Base-by-base conservation (phyloP, 2,797 vertebrate species). In the Malacoctenus gilli region DNA sequence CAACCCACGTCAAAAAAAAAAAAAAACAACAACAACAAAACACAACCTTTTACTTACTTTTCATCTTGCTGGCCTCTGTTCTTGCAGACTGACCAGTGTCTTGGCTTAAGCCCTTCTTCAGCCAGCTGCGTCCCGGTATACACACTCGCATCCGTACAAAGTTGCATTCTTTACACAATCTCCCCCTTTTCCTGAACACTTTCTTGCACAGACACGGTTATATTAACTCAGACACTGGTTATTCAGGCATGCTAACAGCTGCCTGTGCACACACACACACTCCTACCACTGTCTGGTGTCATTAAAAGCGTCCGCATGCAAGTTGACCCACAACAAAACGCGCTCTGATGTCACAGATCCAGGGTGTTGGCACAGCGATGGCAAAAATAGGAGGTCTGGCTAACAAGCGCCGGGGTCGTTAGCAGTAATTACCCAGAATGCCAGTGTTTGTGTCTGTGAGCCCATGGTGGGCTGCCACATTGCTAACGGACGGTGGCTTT, bases 401-500 rank as follows among this genome's bases (percentile, higher is more conserved):
- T 85, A 87, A 89, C 87, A 68, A 90, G 89, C 70, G 39, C 72
- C 79, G 31, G 75, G 80, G 76, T 91, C 85, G 87, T 92, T 92
- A 92, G 89, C 88, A 71, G 79, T 91, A 92, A 92, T 93, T 91
- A 92, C 84, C 84, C 89, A 89, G 77, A 91, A 89, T 91, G 85
- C 88, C 59, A 80, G 69, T 67, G 74, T 86, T 84, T 87, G 84
- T 83, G 76, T 86, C 80, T 86, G 52, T 80, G 71, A 81, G 75
- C 82, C 75, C 75, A 79, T 68, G 81, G 84, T 86, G 82, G 83
- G 84, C 76, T 78, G 82, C 85, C 83, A 72, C 83, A 84, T 70
- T 78, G 81, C 83, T 88, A 86, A 85, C 77, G 61, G 75, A 84
- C 74, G 68, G 58, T 58, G 73, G 65, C 73, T 87, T 89, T 83